These are phyloP conservation scores for Ephydatia muelleri DNA, from an alignment of 37 sponge, comb jelly and placozoan species.

Conservation along the genomic window DNA sequence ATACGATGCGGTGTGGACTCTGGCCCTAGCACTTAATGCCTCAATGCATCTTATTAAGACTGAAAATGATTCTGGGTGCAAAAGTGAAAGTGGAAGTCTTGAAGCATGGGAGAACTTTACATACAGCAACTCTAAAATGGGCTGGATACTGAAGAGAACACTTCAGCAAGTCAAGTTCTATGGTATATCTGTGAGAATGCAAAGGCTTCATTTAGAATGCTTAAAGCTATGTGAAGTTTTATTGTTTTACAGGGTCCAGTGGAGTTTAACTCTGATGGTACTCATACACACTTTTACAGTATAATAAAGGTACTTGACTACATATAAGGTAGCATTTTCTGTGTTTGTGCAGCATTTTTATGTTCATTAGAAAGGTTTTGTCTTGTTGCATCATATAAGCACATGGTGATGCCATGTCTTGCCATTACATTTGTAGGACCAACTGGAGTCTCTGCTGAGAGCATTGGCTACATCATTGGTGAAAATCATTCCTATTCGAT, in stretches of 20 bases:
- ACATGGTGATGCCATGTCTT: too few species aligned
- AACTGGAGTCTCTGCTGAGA: background rate
- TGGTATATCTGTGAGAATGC: slow-evolving; percentile 38
- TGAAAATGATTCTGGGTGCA: slow-evolving; percentile 14
- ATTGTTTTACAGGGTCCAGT: background rate
- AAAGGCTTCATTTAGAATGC: too few species aligned
- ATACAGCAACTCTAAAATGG: too few species aligned
- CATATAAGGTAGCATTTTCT: too few species aligned
- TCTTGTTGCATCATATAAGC: too few species aligned
- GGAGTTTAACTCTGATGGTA: slow-evolving; percentile 4
- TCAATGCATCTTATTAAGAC: background rate
- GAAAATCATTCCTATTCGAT: background rate
- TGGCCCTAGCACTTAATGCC: slow-evolving; percentile 35
- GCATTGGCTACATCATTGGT: background rate
- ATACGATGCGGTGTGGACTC: too few species aligned
- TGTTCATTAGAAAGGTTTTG: too few species aligned
- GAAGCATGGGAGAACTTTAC: slow-evolving; percentile 13
- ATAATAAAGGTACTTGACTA: slow-evolving; percentile 3
- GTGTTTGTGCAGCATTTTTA: too few species aligned
- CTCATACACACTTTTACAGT: background rate
- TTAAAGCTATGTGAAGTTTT: background rate
- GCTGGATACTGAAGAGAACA: slow-evolving; percentile 16
- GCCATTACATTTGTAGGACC: background rate
- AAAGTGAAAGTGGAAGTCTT: too few species aligned
- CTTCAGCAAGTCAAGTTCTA: slow-evolving; percentile 10